These are phyloP conservation scores for Harpalus rufipes DNA, from an alignment of 2,888 invertebrate species.

Conservation along the genomic window DNA sequence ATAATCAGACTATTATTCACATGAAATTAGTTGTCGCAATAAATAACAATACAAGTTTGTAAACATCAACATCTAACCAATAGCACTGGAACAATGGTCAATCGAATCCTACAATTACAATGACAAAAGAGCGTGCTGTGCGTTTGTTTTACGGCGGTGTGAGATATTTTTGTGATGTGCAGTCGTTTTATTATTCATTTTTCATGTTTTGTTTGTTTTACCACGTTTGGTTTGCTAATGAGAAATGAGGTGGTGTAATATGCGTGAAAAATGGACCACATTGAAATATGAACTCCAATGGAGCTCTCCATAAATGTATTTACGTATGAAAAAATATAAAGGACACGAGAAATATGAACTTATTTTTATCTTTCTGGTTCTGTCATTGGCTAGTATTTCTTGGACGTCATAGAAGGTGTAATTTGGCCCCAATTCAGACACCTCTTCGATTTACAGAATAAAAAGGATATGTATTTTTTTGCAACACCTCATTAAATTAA, in stretches of 20 bases:
- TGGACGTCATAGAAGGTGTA: too few relatives aligned
- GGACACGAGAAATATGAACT: background rate
- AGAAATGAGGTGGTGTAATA: slow-evolving; percentile 7
- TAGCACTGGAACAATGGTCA: slow-evolving; percentile 17
- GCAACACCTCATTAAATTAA: too few relatives aligned
- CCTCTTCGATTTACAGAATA: too few relatives aligned
- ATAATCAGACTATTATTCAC: too few relatives aligned
- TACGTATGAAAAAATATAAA: too few relatives aligned
- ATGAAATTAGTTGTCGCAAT: slow-evolving; percentile 11
- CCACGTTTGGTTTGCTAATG: slow-evolving; percentile 39
- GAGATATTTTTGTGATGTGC: slow-evolving; percentile 50
- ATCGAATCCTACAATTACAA: slow-evolving; percentile 27
- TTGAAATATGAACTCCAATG: slow-evolving; percentile 19
- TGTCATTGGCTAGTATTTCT: too few relatives aligned
- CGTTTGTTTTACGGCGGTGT: slow-evolving; percentile 24
- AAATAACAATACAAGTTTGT: slow-evolving; percentile 23
- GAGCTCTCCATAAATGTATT: too few relatives aligned
- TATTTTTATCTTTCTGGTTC: too few relatives aligned
- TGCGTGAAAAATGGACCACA: slow-evolving; percentile 22
- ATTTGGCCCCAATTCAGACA: too few relatives aligned
- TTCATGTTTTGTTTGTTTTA: slow-evolving; percentile 37
- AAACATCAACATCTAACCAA: background rate
- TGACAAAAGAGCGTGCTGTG: slow-evolving; percentile 39
- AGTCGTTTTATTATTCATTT: slow-evolving; percentile 41
- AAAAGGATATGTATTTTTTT: too few relatives aligned